Conservation (phyloP, 2,113 vertebrate genomes). For the Thymallus thymallus region DNA sequence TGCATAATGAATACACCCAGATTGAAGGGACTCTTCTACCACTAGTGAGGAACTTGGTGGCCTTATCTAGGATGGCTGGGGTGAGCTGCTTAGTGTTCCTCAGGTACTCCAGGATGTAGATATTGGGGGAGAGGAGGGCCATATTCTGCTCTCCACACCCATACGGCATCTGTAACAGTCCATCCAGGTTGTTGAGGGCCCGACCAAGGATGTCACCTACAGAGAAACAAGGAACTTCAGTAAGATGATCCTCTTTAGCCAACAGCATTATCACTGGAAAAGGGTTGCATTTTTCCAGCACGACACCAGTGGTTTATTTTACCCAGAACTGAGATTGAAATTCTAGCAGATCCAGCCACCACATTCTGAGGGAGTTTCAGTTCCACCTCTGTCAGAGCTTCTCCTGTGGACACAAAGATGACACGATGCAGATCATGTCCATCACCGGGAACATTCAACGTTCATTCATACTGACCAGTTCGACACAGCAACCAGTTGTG, state of each 20-base stretch:
- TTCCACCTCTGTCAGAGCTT: slow-evolving; percentile 39
- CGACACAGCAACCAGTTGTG: slow-evolving; percentile 62
- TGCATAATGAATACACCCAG: no score
- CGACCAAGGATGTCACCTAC: slow-evolving; percentile 85
- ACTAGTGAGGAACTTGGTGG: slow-evolving; percentile 71
- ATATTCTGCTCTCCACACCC: slow-evolving; percentile 91
- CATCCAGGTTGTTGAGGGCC: slow-evolving; percentile 77
- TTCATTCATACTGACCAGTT: slow-evolving; percentile 52
- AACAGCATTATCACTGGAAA: no score
- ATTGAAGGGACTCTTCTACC: slow-evolving; percentile 56
- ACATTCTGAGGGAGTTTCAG: slow-evolving; percentile 54
- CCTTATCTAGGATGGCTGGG: slow-evolving; percentile 69
- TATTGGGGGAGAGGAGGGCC: slow-evolving; percentile 83
- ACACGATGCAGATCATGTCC: not conserved
- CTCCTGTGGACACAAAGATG: slow-evolving; percentile 27
- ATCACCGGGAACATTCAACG: not conserved
- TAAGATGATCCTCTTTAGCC: no score
- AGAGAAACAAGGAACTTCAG: not conserved
- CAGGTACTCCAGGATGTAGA: slow-evolving; percentile 85
- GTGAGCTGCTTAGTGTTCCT: slow-evolving; percentile 81
- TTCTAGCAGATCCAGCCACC: slow-evolving; percentile 59
- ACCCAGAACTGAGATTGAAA: slow-evolving; percentile 63
- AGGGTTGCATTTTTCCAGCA: not conserved
- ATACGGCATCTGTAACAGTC: slow-evolving; percentile 82
- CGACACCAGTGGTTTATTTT: slow-evolving; percentile 15